These are phyloP conservation scores for Campopleginae sp. DNA, from an alignment of 2,888 invertebrate species.

Conservation along the genomic window DNA sequence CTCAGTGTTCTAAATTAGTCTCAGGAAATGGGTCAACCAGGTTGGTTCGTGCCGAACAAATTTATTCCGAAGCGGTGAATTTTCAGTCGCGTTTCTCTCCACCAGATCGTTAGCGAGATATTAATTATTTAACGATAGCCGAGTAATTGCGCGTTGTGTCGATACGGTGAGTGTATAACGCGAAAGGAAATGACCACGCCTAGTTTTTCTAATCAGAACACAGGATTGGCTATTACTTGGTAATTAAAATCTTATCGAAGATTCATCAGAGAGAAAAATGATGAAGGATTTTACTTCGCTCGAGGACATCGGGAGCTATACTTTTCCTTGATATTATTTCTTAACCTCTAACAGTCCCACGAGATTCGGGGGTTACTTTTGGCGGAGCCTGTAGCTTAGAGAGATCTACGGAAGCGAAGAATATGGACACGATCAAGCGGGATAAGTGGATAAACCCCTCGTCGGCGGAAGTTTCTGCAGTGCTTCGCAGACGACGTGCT, in stretches of 20 bases:
- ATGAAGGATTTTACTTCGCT: neutral
- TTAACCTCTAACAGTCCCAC: neutral
- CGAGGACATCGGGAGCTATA: neutral
- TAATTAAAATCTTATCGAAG: neutral
- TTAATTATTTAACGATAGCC: no score
- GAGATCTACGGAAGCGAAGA: constrained; percentile 20
- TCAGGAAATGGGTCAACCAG: no score
- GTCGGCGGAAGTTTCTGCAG: constrained; percentile 59
- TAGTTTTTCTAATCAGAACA: neutral
- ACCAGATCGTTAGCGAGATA: no score
- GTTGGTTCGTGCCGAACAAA: no score
- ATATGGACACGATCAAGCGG: constrained; percentile 63
- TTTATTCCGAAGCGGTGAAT: no score
- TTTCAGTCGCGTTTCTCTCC: no score
- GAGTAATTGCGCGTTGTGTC: neutral
- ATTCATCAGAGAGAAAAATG: neutral
- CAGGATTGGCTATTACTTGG: neutral
- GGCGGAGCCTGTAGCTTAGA: constrained; percentile 5
- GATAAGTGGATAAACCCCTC: constrained; percentile 69
- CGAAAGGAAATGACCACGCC: neutral
- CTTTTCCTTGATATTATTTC: neutral
- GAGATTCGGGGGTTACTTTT: neutral
- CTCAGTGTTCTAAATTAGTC: no score
- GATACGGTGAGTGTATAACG: neutral
- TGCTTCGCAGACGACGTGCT: constrained; percentile 46